phyloP scores from a whole-genome alignment of 2,113 vertebrate species.

The Aspiorhynchus laticeps region DNA sequence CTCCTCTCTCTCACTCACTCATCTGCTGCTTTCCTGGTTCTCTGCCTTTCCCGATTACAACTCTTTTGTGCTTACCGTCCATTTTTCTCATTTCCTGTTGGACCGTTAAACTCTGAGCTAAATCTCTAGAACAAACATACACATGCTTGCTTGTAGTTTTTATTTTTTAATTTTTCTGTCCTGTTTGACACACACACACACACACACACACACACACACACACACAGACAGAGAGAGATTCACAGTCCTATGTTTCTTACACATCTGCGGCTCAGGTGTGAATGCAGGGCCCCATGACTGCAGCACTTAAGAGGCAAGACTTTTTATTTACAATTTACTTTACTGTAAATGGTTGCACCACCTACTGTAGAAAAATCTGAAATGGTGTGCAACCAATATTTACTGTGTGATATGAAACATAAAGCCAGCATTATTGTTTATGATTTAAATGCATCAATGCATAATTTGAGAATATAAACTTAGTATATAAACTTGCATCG shows the following conservation, averaged over 20 bases:
- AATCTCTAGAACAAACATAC: conserved; percentile 5
- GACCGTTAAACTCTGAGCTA: neutral
- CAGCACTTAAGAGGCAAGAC: neutral
- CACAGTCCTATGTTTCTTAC: neutral
- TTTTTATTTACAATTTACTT: neutral
- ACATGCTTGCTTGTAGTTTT: neutral
- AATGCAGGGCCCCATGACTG: neutral
- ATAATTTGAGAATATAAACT: neutral
- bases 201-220: too few relatives aligned
- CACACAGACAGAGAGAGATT: neutral
- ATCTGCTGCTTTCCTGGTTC: conserved; percentile 7
- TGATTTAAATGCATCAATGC: neutral
- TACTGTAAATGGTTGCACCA: neutral
- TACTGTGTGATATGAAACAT: neutral
- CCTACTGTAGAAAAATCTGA: neutral
- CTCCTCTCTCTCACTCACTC: neutral
- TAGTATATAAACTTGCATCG: neutral
- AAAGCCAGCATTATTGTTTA: neutral
- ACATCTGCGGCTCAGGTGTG: conserved; percentile 25
- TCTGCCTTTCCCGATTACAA: neutral
- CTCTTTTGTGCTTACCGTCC: neutral
- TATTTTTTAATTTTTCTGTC: neutral
- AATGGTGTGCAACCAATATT: neutral
- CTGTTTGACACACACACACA: neutral
- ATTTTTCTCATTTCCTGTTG: conserved; percentile 12